Evolutionary conservation across 2,113 vertebrate genomes (phyloP).

Genomic region (Paralichthys olivaceus): DNA sequence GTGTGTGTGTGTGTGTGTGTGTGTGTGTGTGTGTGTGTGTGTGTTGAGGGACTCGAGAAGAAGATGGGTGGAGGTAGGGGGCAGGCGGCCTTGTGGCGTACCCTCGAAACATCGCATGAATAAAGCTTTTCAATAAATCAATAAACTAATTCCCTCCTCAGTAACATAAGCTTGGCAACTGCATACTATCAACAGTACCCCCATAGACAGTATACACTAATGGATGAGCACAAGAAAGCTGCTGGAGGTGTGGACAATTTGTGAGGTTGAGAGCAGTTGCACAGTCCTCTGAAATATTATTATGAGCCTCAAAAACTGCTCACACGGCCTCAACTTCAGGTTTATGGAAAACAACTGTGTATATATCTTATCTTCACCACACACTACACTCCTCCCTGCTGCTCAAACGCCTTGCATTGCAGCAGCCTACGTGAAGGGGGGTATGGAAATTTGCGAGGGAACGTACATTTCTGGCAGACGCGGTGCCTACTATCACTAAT

Average conservation of each 20-base stretch:
- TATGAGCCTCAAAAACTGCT: background rate
- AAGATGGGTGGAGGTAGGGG: slow-evolving; percentile 6
- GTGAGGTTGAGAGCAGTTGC: background rate
- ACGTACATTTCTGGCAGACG: background rate
- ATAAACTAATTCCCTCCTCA: slow-evolving; percentile 57
- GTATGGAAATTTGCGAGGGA: slow-evolving; percentile 16
- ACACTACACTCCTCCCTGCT: slow-evolving; percentile 5
- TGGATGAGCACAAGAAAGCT: background rate
- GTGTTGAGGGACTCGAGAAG: background rate
- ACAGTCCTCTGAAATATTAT: background rate
- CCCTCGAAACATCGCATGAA: slow-evolving; percentile 47
- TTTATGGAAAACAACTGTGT: background rate
- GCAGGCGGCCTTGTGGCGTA: slow-evolving; percentile 31
- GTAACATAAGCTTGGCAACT: slow-evolving; percentile 4
- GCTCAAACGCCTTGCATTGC: background rate
- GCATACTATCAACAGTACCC: slow-evolving; percentile 23
- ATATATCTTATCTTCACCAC: slow-evolving; percentile 6
- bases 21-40: slow-evolving; percentile 3
- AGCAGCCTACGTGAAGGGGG: background rate
- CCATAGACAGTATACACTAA: slow-evolving; percentile 18
- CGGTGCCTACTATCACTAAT: background rate
- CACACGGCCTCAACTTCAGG: background rate
- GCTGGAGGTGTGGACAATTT: background rate
- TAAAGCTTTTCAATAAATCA: slow-evolving; percentile 71
- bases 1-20: slow-evolving; percentile 1